Conservation (phyloP, 2,888 invertebrate genomes). For the Eupeodes latifasciatus region DNA sequence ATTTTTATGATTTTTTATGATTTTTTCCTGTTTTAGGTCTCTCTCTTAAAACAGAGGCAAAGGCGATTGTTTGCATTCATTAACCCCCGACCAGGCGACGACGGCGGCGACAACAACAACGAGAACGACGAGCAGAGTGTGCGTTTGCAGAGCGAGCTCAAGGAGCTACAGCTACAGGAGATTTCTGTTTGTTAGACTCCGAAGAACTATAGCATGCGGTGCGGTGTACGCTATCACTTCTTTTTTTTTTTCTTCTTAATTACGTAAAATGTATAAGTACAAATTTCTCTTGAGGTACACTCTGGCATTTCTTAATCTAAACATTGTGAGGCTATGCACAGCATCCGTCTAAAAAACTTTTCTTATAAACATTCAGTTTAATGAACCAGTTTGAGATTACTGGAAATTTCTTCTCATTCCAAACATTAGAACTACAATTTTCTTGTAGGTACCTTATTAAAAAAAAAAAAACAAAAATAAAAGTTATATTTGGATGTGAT, state of each 20-base stretch:
- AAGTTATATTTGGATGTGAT: conserved; percentile 41
- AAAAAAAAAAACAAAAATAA: conserved; percentile 30
- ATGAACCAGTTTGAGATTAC: conserved; percentile 46
- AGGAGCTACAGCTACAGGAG: conserved; percentile 40
- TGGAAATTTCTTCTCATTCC: conserved; percentile 54
- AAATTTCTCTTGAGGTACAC: conserved; percentile 51
- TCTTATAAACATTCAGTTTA: conserved; percentile 66
- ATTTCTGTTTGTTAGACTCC: conserved; percentile 51
- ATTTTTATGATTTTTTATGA: conserved; percentile 34
- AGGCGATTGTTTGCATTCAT: conserved; percentile 75
- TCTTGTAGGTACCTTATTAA: conserved; percentile 34
- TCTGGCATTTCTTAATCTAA: conserved; percentile 63
- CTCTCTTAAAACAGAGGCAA: conserved; percentile 70
- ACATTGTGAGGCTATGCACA: conserved; percentile 55
- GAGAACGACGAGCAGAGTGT: conserved; percentile 2
- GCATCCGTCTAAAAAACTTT: conserved; percentile 51
- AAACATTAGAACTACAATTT: conserved; percentile 20
- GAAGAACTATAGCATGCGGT: conserved; percentile 26
- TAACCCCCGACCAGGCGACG: conserved; percentile 51
- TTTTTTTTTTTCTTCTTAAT: conserved; percentile 52
- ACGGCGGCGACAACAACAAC: too few species aligned
- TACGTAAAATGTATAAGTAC: conserved; percentile 59
- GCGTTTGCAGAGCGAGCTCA: conserved; percentile 55
- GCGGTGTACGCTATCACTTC: conserved; percentile 39
- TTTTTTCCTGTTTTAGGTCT: conserved; percentile 50